Percentiles rank a stretch among this genome's conserved stretches.
Conservation (phyloP, 2,888 invertebrate species). For the Abrostola tripartita region DNA sequence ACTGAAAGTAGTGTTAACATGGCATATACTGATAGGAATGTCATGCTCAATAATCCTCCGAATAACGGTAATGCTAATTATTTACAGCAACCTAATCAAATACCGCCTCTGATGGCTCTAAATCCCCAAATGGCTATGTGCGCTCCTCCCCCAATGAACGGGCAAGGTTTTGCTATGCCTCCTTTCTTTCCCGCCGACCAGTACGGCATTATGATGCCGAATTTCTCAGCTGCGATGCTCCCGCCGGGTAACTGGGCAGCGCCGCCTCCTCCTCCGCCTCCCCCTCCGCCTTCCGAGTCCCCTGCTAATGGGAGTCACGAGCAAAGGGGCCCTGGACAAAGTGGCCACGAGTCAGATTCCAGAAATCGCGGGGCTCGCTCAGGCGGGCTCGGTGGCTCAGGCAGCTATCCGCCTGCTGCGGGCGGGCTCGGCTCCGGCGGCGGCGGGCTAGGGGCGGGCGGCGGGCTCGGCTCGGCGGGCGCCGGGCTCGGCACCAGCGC, state of each 20-base stretch:
- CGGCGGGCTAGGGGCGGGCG: conserved; percentile 59
- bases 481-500: conserved; percentile 58
- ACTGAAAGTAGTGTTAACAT: conserved; percentile 21
- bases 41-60: conserved; percentile 49
- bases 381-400: conserved; percentile 60
- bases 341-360: conserved; percentile 85
- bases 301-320: conserved; percentile 71
- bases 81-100: conserved; percentile 66
- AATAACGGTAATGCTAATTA: conserved; percentile 56
- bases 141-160: conserved; percentile 75
- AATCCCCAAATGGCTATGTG: conserved; percentile 83
- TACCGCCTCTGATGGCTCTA: conserved; percentile 80
- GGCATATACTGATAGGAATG: conserved; percentile 31
- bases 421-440: conserved; percentile 68
- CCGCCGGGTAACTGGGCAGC: conserved; percentile 74
- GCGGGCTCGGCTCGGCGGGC: conserved; percentile 63
- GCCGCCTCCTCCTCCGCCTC: conserved; percentile 78
- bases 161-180: conserved; percentile 77
- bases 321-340: conserved; percentile 76
- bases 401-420: conserved; percentile 60
- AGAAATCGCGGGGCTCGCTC: conserved; percentile 79
- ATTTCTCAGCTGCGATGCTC: conserved; percentile 64
- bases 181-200: conserved; percentile 80
- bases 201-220: conserved; percentile 80
- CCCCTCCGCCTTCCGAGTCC: conserved; percentile 72